Conservation (phyloP, 92 coral and sea anemone species). For the Phenganax marumi region DNA sequence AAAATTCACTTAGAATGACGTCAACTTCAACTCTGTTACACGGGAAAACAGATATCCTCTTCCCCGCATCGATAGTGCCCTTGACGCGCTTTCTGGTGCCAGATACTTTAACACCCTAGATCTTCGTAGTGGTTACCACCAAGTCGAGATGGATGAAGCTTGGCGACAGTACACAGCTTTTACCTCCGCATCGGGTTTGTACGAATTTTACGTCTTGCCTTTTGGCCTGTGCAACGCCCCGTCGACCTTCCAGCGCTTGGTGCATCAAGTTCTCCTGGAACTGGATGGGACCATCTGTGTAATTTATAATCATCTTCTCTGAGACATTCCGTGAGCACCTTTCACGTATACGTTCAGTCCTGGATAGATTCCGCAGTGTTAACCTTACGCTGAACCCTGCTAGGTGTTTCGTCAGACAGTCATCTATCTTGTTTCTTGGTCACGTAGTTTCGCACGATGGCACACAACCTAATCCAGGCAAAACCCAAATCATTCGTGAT, state of each 20-base stretch:
- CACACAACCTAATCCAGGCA: slow-evolving; percentile 55
- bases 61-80: slow-evolving; percentile 42
- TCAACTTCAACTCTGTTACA: slow-evolving; percentile 42
- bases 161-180: slow-evolving; percentile 56
- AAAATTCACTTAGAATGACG: slow-evolving; percentile 37
- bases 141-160: slow-evolving; percentile 40
- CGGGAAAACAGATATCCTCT: slow-evolving; percentile 47
- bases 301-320: slow-evolving; percentile 44
- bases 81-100: slow-evolving; percentile 43
- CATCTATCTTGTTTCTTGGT: slow-evolving; percentile 47
- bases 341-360: too few relatives aligned
- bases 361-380: slow-evolving; percentile 54
- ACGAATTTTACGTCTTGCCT: slow-evolving; percentile 53
- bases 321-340: slow-evolving; percentile 51
- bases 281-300: slow-evolving; percentile 44
- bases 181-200: slow-evolving; percentile 49
- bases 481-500: slow-evolving; percentile 42
- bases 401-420: slow-evolving; percentile 53
- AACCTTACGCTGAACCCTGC: slow-evolving; percentile 56
- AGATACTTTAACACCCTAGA: slow-evolving; percentile 48
- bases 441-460: too few relatives aligned
- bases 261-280: slow-evolving; percentile 49
- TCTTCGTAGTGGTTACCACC: slow-evolving; percentile 51
- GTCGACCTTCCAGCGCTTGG: slow-evolving; percentile 48
- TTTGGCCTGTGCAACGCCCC: slow-evolving; percentile 56